These are phyloP conservation scores for Python bivittatus DNA, from an alignment of 2,113 vertebrate genomes.

Conservation along the genomic window DNA sequence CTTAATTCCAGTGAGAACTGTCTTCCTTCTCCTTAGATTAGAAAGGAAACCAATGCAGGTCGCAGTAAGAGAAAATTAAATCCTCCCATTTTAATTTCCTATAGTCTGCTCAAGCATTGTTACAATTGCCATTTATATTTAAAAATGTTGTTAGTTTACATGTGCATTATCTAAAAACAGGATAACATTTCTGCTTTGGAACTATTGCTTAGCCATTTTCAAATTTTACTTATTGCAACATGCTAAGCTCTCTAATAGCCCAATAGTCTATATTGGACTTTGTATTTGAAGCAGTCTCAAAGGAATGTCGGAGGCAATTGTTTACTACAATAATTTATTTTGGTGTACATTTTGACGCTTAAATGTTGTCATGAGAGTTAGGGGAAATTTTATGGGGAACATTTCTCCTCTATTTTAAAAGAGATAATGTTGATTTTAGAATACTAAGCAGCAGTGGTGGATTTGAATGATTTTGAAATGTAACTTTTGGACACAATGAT, in stretches of 20 bases:
- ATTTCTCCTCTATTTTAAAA: not conserved
- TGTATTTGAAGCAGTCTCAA: not conserved
- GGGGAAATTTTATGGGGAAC: not conserved
- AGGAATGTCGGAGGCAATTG: not conserved
- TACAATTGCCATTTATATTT: not conserved
- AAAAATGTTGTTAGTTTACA: not conserved
- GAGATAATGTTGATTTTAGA: not conserved
- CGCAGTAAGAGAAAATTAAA: not conserved
- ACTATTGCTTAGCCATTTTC: not conserved
- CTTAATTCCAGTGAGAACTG: no score
- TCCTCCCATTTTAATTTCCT: not conserved
- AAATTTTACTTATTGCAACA: not conserved
- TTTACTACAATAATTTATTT: not conserved
- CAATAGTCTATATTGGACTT: not conserved
- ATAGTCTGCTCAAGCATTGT: not conserved
- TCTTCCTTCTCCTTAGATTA: no score
- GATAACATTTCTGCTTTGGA: not conserved
- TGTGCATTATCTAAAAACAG: not conserved
- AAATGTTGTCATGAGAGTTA: not conserved
- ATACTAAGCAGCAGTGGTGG: not conserved
- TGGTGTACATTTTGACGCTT: not conserved
- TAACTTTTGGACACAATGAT: not conserved
- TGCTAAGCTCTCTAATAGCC: not conserved
- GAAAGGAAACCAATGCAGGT: not conserved
- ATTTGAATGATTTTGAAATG: not conserved